Conservation (phyloP, 2,797 vertebrate genomes). For the Coreius guichenoti region DNA sequence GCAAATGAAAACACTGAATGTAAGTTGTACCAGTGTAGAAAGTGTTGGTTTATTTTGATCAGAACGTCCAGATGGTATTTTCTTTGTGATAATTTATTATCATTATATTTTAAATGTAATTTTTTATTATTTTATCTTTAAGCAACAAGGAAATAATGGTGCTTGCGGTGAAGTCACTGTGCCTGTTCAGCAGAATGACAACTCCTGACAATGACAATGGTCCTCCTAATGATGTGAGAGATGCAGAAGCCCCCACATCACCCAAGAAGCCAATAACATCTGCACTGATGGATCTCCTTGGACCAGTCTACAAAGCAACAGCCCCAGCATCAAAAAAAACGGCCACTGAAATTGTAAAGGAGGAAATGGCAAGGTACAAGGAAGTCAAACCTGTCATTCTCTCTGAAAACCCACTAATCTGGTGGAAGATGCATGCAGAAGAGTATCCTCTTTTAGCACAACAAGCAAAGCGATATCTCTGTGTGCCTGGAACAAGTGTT, state of each 20-base stretch:
- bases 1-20: background rate
- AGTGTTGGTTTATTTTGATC: background rate
- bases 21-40: background rate
- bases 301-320: constrained; percentile 5
- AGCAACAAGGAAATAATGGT: too few relatives aligned
- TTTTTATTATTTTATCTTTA: background rate
- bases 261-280: background rate
- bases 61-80: too few relatives aligned
- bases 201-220: too few relatives aligned
- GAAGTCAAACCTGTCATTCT: constrained; percentile 1
- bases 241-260: background rate
- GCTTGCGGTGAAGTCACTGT: too few relatives aligned
- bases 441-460: constrained; percentile 27
- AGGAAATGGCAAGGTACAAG: constrained; percentile 6
- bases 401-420: constrained; percentile 22
- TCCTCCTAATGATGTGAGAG: background rate
- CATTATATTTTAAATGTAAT: constrained; percentile 10
- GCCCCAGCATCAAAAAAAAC: background rate
- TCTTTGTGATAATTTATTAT: background rate
- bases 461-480: constrained; percentile 9
- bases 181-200: too few relatives aligned
- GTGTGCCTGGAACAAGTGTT: background rate
- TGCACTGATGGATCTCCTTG: constrained; percentile 29
- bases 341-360: background rate
- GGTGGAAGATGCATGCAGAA: constrained; percentile 33